Base-by-base conservation (phyloP, 2,797 vertebrate genomes). In the Nyctibius grandis region DNA sequence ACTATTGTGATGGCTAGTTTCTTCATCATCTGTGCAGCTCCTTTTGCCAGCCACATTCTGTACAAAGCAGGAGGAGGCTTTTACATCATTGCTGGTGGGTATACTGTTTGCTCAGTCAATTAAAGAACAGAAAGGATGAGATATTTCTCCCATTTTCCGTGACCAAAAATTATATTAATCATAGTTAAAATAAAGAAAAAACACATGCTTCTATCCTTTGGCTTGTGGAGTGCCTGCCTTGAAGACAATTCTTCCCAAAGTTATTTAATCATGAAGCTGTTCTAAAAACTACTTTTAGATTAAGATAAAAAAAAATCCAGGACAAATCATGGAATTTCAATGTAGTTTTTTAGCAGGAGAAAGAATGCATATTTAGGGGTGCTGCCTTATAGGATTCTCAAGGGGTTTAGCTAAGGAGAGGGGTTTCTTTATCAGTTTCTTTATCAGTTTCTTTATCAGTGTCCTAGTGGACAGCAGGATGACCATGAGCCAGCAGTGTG, bases 21-120 rank as follows among this genome's bases (percentile, higher is more conserved):
- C 96, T 42, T 99, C 97, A 99, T 99, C 97, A 99, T 99, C 98
- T 99, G 99, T 40, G 99, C 99, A 25, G 99, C 99, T 91, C 99
- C 99, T 11, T 99, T 99, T 85, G 94, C 99, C 88, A 99, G 98
- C 87, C 98, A 99, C 69, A 86, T 98, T 36, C 97, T 99, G 36
- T 99, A 99, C 91, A 99, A 99, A 98, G 98, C 98, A 33, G 99
- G 99, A 31, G 99, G 99, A 36, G 98, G 98, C 40, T 98, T 99
- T 45, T 99, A 99, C 96, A 96, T 99, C 56, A 85, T 97, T 85
- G 98, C 99, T 92, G 99, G 99, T 99, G 97, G 91, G 98, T 97
- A 74, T 81, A 64, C 38, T 91, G 45, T 89, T 96, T 95, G 75
- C 22, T 95, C 6, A 59, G 23, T 36, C 70, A 91, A 23, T 60